phyloP scores from a whole-genome alignment of 2,888 invertebrate species.

The Nasonia oneida region DNA sequence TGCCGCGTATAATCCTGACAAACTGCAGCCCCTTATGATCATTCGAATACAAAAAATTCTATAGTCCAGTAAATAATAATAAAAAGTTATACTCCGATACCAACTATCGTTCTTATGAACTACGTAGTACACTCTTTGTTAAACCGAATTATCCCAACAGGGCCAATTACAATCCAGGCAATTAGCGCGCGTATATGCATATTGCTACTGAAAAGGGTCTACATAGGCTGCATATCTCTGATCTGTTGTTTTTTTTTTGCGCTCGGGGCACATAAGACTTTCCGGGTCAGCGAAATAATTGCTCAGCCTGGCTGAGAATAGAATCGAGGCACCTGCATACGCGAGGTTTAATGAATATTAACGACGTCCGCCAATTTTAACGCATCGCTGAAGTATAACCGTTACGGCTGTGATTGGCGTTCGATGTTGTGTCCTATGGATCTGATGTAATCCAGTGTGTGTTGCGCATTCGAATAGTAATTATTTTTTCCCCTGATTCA shows the following conservation, averaged over 20 bases:
- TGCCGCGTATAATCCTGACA: background rate
- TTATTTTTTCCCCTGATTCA: too few relatives aligned
- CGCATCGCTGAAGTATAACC: background rate
- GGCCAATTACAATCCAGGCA: conserved; percentile 44
- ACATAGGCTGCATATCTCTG: background rate
- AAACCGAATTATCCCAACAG: background rate
- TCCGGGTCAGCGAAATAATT: conserved; percentile 50
- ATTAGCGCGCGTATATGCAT: conserved; percentile 20
- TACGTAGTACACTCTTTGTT: conserved; percentile 8
- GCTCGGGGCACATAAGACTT: background rate
- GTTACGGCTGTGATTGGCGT: background rate
- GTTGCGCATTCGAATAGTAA: too few relatives aligned
- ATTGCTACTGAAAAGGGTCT: background rate
- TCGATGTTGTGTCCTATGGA: background rate
- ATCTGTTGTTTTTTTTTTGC: background rate
- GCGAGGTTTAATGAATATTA: conserved; percentile 58
- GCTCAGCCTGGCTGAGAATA: conserved; percentile 4
- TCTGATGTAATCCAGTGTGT: too few relatives aligned
- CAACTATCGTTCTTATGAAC: background rate
- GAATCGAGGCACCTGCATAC: conserved; percentile 12
- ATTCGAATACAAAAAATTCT: too few relatives aligned
- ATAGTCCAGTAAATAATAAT: background rate
- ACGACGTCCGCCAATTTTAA: conserved; percentile 30
- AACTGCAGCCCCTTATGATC: background rate
- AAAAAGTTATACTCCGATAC: background rate